Percentiles rank a stretch among this genome's conserved stretches.
These are phyloP conservation scores for Lateolabrax maculatus DNA, from an alignment of 2,797 vertebrate genomes.

Conservation along the genomic window DNA sequence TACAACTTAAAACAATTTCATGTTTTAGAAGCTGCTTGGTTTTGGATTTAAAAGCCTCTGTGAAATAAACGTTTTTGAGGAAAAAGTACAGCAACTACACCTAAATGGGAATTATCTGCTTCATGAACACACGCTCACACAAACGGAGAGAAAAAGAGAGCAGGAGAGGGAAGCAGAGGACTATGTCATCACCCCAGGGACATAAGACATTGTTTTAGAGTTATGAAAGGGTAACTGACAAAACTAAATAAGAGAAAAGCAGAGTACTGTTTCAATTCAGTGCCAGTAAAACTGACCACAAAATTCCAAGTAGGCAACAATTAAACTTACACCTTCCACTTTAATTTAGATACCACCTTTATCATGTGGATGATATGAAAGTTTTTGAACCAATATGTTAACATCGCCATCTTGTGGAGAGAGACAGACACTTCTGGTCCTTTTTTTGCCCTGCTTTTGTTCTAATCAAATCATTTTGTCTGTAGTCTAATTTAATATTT, in stretches of 20 bases:
- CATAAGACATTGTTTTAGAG: not conserved
- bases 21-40: too few species aligned
- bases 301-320: not conserved
- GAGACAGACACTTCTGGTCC: not conserved
- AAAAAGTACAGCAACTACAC: too few species aligned
- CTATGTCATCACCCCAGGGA: not conserved
- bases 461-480: conserved; percentile 3
- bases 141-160: not conserved
- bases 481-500: not conserved
- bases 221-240: not conserved
- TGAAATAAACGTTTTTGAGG: too few species aligned
- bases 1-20: not conserved
- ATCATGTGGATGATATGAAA: not conserved
- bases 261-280: not conserved
- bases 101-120: too few species aligned
- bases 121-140: too few species aligned
- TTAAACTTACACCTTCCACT: not conserved
- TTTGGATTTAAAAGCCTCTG: too few species aligned
- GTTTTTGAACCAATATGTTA: conserved; percentile 9
- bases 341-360: not conserved
- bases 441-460: not conserved
- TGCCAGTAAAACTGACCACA: not conserved
- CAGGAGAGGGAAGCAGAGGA: not conserved
- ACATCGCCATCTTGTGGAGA: conserved; percentile 66
- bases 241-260: not conserved